A percentile compares a stretch with the other conserved stretches of the same genome.
Conservation (phyloP, 2,888 invertebrate genomes). For the Cosmia pyralina region DNA sequence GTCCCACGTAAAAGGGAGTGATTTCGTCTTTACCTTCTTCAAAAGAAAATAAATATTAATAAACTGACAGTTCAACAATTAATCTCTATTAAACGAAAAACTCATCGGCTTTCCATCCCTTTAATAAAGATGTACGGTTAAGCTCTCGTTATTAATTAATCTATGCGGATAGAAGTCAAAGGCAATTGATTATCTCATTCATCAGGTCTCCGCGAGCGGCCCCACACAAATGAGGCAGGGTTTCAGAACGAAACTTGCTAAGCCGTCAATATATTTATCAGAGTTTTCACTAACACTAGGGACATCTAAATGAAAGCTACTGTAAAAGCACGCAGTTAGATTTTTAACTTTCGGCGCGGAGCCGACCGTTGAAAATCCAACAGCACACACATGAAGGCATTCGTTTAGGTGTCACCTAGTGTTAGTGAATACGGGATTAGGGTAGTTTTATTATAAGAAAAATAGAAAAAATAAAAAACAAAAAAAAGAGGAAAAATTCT, state of each 20-base stretch:
- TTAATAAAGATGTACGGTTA: slow-evolving; percentile 52
- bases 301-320: background rate
- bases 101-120: slow-evolving; percentile 19
- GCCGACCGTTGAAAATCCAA: background rate
- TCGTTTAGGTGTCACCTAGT: background rate
- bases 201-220: slow-evolving; percentile 38
- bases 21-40: background rate
- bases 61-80: slow-evolving; percentile 20
- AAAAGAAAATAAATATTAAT: slow-evolving; percentile 24
- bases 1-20: background rate
- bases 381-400: background rate
- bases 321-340: background rate
- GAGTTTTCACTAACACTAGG: background rate
- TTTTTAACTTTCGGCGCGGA: background rate
- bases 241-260: slow-evolving; percentile 33
- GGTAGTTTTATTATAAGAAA: no score
- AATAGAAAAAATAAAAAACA: no score
- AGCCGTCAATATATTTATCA: slow-evolving; percentile 47
- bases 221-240: slow-evolving; percentile 32
- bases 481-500: slow-evolving; percentile 22
- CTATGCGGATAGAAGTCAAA: slow-evolving; percentile 60
- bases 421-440: background rate
- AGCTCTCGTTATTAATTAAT: slow-evolving; percentile 57
- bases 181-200: slow-evolving; percentile 54
- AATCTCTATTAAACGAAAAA: slow-evolving; percentile 36